Percentiles rank a stretch among this genome's conserved stretches.
These are phyloP conservation scores for Galerucella nymphaeae DNA, from an alignment of 2,888 invertebrate genomes.

Conservation along the genomic window DNA sequence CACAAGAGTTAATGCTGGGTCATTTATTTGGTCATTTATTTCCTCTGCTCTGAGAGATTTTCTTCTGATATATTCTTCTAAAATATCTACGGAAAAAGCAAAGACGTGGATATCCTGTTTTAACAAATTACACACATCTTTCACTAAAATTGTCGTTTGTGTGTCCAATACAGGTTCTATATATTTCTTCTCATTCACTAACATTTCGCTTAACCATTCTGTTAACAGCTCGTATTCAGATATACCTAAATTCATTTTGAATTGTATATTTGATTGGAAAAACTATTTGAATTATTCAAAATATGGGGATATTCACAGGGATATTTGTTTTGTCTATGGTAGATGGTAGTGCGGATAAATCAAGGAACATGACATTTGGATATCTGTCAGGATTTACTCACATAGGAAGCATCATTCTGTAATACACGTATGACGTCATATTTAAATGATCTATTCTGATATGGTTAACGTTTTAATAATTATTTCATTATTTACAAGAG, in stretches of 20 bases:
- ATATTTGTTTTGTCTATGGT: neutral
- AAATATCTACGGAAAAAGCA: constrained; percentile 55
- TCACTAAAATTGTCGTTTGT: constrained; percentile 51
- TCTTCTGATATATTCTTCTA: constrained; percentile 54
- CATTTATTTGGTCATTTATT: constrained; percentile 52
- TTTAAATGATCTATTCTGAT: neutral
- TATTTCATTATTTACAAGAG: no score
- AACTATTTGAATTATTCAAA: constrained; percentile 5
- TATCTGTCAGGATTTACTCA: neutral
- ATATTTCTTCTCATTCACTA: constrained; percentile 46
- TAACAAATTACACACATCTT: constrained; percentile 54
- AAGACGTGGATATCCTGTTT: constrained; percentile 58
- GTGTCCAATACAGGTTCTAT: constrained; percentile 55
- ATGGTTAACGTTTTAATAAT: no score
- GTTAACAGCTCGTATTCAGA: constrained; percentile 48
- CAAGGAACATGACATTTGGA: neutral
- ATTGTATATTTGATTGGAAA: no score
- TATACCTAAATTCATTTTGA: constrained; percentile 34
- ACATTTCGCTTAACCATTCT: constrained; percentile 51
- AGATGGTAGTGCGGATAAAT: no score
- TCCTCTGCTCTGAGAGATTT: constrained; percentile 48
- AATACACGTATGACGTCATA: neutral
- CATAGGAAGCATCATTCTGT: neutral
- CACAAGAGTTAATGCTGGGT: constrained; percentile 52
- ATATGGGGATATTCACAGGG: constrained; percentile 7